Percentiles rank a stretch among this genome's conserved stretches.
Evolutionary conservation across 2,113 vertebrate species (phyloP).

Genomic region (Eupsittula cactorum): DNA sequence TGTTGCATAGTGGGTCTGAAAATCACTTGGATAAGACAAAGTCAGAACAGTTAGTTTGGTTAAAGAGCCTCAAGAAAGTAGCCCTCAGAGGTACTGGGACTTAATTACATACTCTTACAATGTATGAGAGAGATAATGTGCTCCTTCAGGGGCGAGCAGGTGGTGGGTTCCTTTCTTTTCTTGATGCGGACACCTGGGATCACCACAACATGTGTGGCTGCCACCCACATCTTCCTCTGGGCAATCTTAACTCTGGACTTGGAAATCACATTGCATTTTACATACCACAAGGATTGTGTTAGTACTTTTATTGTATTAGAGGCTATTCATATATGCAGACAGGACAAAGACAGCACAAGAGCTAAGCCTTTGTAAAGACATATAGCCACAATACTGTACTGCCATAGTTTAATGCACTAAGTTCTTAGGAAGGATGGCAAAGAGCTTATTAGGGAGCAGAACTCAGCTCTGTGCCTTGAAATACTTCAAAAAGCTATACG

Average conservation of each 20-base stretch:
- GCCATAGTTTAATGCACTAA: background rate
- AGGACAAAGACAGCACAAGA: background rate
- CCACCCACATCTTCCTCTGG: background rate
- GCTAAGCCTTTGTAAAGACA: background rate
- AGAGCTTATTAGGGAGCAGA: background rate
- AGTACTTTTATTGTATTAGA: background rate
- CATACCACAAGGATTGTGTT: background rate
- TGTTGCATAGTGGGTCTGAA: background rate
- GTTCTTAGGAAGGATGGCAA: background rate
- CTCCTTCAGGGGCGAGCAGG: background rate
- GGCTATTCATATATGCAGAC: background rate
- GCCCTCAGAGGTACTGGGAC: background rate
- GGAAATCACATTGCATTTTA: background rate
- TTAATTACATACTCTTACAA: slow-evolving; percentile 14
- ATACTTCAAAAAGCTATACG: background rate
- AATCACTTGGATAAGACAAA: background rate
- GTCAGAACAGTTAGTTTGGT: background rate
- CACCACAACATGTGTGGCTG: background rate
- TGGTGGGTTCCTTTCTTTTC: background rate
- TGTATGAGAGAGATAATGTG: background rate
- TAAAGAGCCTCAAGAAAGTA: background rate
- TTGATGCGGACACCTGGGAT: background rate
- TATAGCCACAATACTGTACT: background rate
- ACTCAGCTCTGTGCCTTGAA: background rate
- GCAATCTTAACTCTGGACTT: background rate